Evolutionary conservation across 2,113 vertebrate species (phyloP), one percentile per base, ranked within the genome.

Genomic region (Hystrix brachyura): DNA sequence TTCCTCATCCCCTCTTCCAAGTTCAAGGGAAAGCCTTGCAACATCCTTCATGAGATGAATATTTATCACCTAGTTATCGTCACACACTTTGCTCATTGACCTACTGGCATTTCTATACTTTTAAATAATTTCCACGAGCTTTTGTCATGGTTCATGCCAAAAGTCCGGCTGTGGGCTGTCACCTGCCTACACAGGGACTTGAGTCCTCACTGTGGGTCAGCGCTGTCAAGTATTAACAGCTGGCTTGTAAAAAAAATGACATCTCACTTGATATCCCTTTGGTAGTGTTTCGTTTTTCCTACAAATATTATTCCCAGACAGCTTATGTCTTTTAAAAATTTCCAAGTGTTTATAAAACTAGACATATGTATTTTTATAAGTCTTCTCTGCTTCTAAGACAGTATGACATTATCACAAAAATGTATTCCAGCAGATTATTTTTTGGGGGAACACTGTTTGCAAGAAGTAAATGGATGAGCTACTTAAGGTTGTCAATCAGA

Each of bases 331-430:
- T 80, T 72, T 55, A 29, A 48, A 91, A 94, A 43, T 78, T 82
- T 79, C 80, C 1, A 91, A 78, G 27, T 62, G 78, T 83, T 79
- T 51, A 71, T 65, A 72, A 80, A 60, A 57, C 46, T n/a, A 60
- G 34, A 83, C 8, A n/a, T 7, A 38, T 27, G 46, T 96, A 17
- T 32, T 29, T 85, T 81, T 90, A 0, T 19, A 79, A 94, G 67
- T 94, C 65, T 53, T 86, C 43, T 67, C 62, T 91, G 59, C 64
- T 85, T 43, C 62, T 64, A 83, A 90, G 38, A 74, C 19, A 84
- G 23, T n/a, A 64, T 38, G 13, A 72, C 18, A 76, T 29, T n/a
- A 69, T 59, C 62, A 85, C 19, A 78, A 96, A 84, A 69, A 71
- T 18, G 5, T 60, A 80, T 43, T 64, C 59, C 2, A 62, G 9